Conservation (phyloP, 2,888 invertebrate species). For the Empis stercorea region DNA sequence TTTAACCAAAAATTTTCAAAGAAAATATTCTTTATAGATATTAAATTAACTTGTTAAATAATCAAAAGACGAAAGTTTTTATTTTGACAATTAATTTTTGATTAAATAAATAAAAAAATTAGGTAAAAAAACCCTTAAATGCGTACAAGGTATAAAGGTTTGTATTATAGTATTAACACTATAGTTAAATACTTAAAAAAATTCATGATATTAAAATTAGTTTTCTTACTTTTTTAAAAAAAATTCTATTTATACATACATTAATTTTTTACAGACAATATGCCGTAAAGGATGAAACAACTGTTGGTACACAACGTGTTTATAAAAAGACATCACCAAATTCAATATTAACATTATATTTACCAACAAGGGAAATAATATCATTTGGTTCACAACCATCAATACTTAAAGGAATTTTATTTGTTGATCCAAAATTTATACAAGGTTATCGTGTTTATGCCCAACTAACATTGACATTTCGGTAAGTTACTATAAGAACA, state of each 20-base stretch:
- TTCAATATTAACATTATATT: constrained; percentile 69
- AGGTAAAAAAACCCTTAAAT: too few relatives aligned
- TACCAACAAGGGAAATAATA: constrained; percentile 68
- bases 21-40: too few relatives aligned
- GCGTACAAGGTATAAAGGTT: too few relatives aligned
- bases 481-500: constrained; percentile 39
- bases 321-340: constrained; percentile 81
- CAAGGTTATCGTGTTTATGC: constrained; percentile 68
- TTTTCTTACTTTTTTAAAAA: background rate
- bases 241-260: too few relatives aligned
- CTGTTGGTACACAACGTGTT: constrained; percentile 43
- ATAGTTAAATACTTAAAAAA: too few relatives aligned
- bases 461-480: constrained; percentile 82
- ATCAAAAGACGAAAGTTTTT: too few relatives aligned
- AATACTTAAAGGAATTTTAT: constrained; percentile 77
- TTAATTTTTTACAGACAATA: background rate
- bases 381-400: constrained; percentile 63
- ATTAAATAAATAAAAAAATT: too few relatives aligned
- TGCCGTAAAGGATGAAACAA: constrained; percentile 15
- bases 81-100: too few relatives aligned
- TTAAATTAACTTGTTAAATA: too few relatives aligned
- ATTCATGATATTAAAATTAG: background rate
- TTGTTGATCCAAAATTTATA: constrained; percentile 79
- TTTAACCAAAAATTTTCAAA: too few relatives aligned
- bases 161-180: too few relatives aligned